Conservation (phyloP, 2,888 invertebrate species). For the Cataglyphis albicans region DNA sequence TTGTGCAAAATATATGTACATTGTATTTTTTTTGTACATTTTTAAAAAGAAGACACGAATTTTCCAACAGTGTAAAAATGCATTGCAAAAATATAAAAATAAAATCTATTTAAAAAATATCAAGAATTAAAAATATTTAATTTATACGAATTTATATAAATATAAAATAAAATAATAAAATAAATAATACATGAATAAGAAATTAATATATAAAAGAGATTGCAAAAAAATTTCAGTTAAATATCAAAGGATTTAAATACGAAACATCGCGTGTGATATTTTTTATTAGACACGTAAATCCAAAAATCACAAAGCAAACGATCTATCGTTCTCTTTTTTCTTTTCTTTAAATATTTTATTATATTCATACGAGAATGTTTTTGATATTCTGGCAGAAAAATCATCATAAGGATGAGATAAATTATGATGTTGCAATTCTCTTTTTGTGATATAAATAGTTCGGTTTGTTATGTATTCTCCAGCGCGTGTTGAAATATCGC, state of each 20-base stretch:
- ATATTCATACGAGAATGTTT: neutral
- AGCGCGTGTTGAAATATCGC: slow-evolving; percentile 1
- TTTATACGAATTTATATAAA: neutral
- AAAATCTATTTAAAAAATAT: neutral
- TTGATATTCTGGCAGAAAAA: neutral
- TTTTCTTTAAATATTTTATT: neutral
- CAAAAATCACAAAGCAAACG: slow-evolving; percentile 6
- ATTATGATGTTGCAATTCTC: neutral
- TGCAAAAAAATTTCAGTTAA: neutral
- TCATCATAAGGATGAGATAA: neutral
- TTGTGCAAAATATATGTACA: no score
- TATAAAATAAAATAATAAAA: neutral
- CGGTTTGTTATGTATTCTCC: slow-evolving; percentile 15
- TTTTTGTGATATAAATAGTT: slow-evolving; percentile 23
- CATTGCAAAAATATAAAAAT: neutral
- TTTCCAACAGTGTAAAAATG: neutral
- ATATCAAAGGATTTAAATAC: neutral
- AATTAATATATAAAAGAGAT: neutral
- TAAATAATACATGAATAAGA: neutral
- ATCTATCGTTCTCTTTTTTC: neutral
- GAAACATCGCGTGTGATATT: neutral
- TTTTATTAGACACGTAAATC: neutral
- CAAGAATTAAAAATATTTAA: neutral
- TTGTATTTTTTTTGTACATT: no score
- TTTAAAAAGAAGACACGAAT: no score